These are phyloP conservation scores for Gambusia affinis DNA, from an alignment of 2,113 vertebrate species.

Conservation along the genomic window DNA sequence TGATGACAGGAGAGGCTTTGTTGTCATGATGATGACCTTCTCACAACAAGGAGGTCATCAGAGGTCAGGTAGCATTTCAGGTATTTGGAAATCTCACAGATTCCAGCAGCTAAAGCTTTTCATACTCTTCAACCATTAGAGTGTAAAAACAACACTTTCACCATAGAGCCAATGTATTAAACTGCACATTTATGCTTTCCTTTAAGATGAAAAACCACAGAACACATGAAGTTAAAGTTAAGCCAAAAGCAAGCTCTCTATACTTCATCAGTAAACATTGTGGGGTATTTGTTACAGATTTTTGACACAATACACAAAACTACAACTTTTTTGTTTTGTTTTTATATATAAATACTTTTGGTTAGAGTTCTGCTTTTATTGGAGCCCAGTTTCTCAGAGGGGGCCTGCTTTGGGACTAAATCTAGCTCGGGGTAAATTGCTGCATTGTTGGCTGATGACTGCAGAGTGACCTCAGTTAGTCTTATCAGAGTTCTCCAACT, in stretches of 20 bases:
- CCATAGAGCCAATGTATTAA: too few relatives aligned
- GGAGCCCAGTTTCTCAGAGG: constrained; percentile 38
- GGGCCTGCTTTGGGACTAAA: constrained; percentile 62
- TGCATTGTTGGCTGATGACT: constrained; percentile 64
- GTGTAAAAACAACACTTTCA: too few relatives aligned
- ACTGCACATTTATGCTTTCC: too few relatives aligned
- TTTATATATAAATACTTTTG: constrained; percentile 3
- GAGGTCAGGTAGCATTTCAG: not conserved
- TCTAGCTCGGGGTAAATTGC: constrained; percentile 59
- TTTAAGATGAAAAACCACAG: too few relatives aligned
- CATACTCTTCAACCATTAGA: too few relatives aligned
- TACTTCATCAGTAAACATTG: not conserved
- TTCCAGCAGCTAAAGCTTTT: too few relatives aligned
- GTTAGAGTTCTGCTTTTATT: constrained; percentile 51
- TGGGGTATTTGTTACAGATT: not conserved
- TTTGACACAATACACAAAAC: not conserved
- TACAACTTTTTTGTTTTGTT: constrained; percentile 15
- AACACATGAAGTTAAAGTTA: not conserved
- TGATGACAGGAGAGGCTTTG: not conserved
- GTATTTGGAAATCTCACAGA: too few relatives aligned
- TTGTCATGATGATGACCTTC: not conserved
- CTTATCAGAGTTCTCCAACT: constrained; percentile 61
- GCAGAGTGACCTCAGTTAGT: constrained; percentile 53
- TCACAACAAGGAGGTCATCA: too few relatives aligned
- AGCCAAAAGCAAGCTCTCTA: not conserved